A percentile compares a stretch with the other conserved stretches of the same genome.
Conservation (phyloP, 2,113 vertebrate genomes). For the Microtus oregoni region DNA sequence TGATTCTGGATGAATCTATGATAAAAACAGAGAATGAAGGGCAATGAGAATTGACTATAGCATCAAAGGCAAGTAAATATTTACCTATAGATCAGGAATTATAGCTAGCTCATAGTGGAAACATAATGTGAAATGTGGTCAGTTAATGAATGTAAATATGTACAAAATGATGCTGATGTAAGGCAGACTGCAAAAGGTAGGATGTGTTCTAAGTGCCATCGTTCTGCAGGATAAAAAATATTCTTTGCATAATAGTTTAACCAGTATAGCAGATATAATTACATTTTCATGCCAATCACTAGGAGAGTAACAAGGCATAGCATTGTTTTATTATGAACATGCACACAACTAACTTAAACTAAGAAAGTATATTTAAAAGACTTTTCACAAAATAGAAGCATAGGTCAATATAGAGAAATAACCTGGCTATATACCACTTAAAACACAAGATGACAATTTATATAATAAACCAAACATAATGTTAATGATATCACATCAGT, state of each 20-base stretch:
- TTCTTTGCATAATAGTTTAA: not conserved
- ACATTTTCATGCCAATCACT: not conserved
- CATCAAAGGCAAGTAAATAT: not conserved
- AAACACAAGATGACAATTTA: not conserved
- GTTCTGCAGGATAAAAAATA: not conserved
- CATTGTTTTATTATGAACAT: not conserved
- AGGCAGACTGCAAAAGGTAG: not conserved
- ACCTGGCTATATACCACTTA: not conserved
- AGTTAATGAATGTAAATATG: not conserved
- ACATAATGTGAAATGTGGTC: not conserved
- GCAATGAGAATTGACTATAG: not conserved
- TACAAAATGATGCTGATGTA: not conserved
- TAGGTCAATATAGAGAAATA: not conserved
- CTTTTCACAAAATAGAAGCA: not conserved
- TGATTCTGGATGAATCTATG: not conserved
- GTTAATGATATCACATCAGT: not conserved
- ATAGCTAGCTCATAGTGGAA: not conserved
- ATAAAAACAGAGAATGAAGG: not conserved
- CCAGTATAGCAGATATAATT: not conserved
- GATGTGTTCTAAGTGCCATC: not conserved
- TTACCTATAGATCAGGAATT: not conserved
- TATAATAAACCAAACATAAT: not conserved
- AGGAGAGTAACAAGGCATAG: not conserved
- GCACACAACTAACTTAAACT: not conserved
- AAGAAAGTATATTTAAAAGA: not conserved